Conservation (phyloP, 2,888 invertebrate species). For the Chrysolina oricalcia region DNA sequence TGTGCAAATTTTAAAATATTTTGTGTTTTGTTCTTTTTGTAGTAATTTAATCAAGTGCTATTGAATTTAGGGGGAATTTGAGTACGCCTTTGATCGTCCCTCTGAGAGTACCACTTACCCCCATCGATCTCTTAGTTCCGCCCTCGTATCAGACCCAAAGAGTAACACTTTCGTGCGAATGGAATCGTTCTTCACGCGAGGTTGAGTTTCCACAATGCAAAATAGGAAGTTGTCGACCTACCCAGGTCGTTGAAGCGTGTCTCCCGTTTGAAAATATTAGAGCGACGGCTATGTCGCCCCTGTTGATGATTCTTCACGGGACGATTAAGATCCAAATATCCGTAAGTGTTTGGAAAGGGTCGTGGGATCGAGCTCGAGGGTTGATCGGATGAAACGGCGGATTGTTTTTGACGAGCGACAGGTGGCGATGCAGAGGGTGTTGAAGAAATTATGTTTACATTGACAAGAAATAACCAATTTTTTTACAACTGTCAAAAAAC, state of each 20-base stretch:
- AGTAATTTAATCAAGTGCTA: too few relatives aligned
- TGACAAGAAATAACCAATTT: too few relatives aligned
- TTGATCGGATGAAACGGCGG: background rate
- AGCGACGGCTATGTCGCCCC: constrained; percentile 17
- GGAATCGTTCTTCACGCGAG: constrained; percentile 46
- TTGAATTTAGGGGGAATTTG: too few relatives aligned
- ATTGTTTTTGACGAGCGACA: background rate
- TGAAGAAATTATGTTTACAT: too few relatives aligned
- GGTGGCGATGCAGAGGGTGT: background rate
- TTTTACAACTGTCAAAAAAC: too few relatives aligned
- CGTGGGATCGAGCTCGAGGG: background rate
- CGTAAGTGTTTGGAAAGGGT: constrained; percentile 4
- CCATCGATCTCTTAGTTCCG: background rate
- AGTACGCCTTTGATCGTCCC: too few relatives aligned
- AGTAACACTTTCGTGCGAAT: background rate
- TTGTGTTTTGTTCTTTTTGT: too few relatives aligned
- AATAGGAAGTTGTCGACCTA: constrained; percentile 53
- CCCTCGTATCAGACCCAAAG: background rate
- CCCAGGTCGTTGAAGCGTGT: constrained; percentile 51
- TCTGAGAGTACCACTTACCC: too few relatives aligned
- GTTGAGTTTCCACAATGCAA: constrained; percentile 56
- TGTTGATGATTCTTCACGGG: constrained; percentile 4
- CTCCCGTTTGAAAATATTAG: constrained; percentile 45
- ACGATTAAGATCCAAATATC: constrained; percentile 11
- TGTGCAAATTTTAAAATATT: too few relatives aligned